These are phyloP conservation scores for Allophyes oxyacanthae DNA, from an alignment of 2,888 invertebrate genomes.

Conservation along the genomic window DNA sequence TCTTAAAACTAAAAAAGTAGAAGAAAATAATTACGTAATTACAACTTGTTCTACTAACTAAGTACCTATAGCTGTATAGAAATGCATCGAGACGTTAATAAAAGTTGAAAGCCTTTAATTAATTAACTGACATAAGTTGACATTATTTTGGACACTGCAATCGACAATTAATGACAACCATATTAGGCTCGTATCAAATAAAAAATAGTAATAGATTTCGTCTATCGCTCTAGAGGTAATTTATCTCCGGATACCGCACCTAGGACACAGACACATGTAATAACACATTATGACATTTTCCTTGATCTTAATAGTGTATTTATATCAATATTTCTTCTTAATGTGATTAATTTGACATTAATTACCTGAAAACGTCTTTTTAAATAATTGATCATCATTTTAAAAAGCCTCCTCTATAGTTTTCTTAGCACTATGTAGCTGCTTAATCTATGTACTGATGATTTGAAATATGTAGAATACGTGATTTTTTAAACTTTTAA, in stretches of 20 bases:
- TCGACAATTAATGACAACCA: constrained; percentile 44
- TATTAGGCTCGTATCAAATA: constrained; percentile 41
- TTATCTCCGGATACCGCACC: constrained; percentile 57
- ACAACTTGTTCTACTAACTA: too few species aligned
- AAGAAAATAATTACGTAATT: too few species aligned
- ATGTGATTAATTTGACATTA: constrained; percentile 39
- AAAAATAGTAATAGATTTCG: constrained; percentile 44
- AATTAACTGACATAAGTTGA: constrained; percentile 29
- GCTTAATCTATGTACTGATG: too few species aligned
- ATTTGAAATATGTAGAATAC: too few species aligned
- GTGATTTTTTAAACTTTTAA: background rate
- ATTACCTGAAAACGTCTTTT: constrained; percentile 35
- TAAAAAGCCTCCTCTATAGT: constrained; percentile 10
- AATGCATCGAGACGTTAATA: background rate
- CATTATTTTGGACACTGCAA: constrained; percentile 39
- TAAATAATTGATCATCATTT: constrained; percentile 21
- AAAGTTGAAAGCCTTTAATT: constrained; percentile 38
- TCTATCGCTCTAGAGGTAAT: constrained; percentile 40
- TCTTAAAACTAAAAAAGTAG: too few species aligned
- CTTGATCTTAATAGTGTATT: constrained; percentile 55
- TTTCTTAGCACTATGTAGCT: background rate
- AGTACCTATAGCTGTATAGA: too few species aligned
- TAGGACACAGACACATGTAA: constrained; percentile 37
- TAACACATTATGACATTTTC: constrained; percentile 44
- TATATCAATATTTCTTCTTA: constrained; percentile 48